Base-by-base conservation (phyloP, 2,113 vertebrate species). In the Alligator sinensis region DNA sequence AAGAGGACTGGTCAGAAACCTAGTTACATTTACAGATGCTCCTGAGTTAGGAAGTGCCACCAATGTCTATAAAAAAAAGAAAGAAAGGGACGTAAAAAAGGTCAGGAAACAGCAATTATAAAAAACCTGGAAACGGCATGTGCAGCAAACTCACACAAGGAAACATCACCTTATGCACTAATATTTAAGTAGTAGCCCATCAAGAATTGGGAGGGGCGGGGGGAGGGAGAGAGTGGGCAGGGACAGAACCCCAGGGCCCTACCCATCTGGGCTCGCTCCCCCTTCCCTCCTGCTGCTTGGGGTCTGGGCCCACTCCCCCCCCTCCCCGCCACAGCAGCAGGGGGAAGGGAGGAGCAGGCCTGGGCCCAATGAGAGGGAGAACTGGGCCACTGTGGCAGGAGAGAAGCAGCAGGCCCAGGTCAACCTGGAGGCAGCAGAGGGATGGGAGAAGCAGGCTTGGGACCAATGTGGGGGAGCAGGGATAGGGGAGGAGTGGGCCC, bases 21-120 rank as follows among this genome's bases (percentile, higher is more conserved):
- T 68, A 25, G 25, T 57, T 86, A 86, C n/a, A 24, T 13, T 76
- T 62, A 57, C 24, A 59, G 84, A 21, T 1, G 13, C 22, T 82
- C 34, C 84, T 30, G 61, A 72, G 77, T 34, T 5, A 92, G 80
- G 10, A 88, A 47, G 61, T 90, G 59, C 47, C 82, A 80, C 55
- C 66, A 84, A 3, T 75, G 17, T 15, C 58, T 61, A 57, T 12
- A 80, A 72, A 94, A 93, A 88, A 9, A 0, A 0, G 3, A 87
- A 4, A 28, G 24, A 75, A 66, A 2, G n/a, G 85, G 70, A 86
- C 7, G 1, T 54, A 86, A 84, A 70, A 34, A 34, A 34, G 17
- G 66, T 72, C 2, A 75, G 78, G 27, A 88, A 86, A 62, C 86
- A 57, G 57, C 3, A 6, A 89, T 24, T 10, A 34, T 34, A 34